A percentile compares a stretch with the other conserved stretches of the same genome.
Conservation (phyloP, 1,140 invertebrate genomes). For the Achroia grisella region DNA sequence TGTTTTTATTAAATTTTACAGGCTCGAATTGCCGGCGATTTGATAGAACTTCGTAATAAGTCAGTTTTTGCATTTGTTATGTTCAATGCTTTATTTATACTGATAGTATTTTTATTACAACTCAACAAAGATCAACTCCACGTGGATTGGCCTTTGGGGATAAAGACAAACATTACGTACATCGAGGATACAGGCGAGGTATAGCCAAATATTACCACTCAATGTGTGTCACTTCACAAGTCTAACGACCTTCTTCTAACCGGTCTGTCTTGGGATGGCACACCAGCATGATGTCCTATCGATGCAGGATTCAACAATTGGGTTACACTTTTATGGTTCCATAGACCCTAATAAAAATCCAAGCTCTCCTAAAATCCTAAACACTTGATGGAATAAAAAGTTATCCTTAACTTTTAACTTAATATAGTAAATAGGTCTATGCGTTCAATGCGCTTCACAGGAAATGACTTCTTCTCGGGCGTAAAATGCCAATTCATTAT, state of each 20-base stretch:
- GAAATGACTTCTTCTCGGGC: too few species aligned
- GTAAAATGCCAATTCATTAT: slow-evolving; percentile 14
- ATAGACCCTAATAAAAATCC: slow-evolving; percentile 41
- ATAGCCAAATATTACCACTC: slow-evolving; percentile 61
- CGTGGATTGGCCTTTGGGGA: slow-evolving; percentile 94
- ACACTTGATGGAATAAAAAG: too few species aligned
- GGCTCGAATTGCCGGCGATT: slow-evolving; percentile 89
- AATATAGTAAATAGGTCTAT: too few species aligned
- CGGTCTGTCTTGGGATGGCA: slow-evolving; percentile 69
- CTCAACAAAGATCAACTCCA: slow-evolving; percentile 97
- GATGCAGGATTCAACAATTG: slow-evolving; percentile 50
- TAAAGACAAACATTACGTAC: slow-evolving; percentile 95
- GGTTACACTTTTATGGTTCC: slow-evolving; percentile 42
- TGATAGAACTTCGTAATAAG: slow-evolving; percentile 95
- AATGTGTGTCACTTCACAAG: slow-evolving; percentile 66
- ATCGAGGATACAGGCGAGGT: slow-evolving; percentile 93
- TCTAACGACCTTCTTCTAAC: slow-evolving; percentile 72
- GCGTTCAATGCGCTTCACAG: too few species aligned
- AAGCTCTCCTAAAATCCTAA: slow-evolving; percentile 19
- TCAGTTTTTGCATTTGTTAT: slow-evolving; percentile 99
- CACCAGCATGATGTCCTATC: slow-evolving; percentile 65
- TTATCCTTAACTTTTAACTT: too few species aligned
- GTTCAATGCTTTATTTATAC: slow-evolving; percentile 99
- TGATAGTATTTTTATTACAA: slow-evolving; percentile 98
- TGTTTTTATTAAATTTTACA: slow-evolving; percentile 77